phyloP scores from a whole-genome alignment of 2,888 invertebrate genomes.

The Unio pictorum region DNA sequence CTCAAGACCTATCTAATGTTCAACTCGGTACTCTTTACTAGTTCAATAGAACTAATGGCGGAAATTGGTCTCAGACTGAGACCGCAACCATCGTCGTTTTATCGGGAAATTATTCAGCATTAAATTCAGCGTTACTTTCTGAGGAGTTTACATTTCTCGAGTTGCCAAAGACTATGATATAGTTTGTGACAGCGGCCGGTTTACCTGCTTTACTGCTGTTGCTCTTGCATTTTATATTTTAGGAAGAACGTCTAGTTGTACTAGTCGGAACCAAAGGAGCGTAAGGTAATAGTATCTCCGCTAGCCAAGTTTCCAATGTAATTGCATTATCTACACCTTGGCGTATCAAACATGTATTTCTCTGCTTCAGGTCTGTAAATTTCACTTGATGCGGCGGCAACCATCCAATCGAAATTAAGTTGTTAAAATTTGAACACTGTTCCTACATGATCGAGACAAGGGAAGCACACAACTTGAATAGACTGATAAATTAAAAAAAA shows the following conservation, averaged over 20 bases:
- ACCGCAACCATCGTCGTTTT: conserved; percentile 21
- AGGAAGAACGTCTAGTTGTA: conserved; percentile 6
- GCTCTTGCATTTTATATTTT: conserved; percentile 8
- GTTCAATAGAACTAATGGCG: conserved; percentile 11
- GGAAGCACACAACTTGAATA: too few relatives aligned
- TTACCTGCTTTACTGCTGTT: conserved; percentile 7
- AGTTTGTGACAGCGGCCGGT: conserved; percentile 13
- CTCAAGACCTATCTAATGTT: conserved; percentile 10
- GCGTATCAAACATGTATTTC: too few relatives aligned
- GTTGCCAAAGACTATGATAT: conserved; percentile 19
- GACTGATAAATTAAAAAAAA: too few relatives aligned
- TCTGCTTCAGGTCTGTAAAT: too few relatives aligned
- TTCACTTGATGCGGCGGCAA: too few relatives aligned
- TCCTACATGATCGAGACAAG: too few relatives aligned
- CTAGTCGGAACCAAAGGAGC: neutral
- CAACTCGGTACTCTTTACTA: conserved; percentile 17
- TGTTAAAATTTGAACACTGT: too few relatives aligned
- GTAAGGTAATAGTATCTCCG: too few relatives aligned
- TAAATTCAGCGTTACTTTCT: conserved; percentile 7
- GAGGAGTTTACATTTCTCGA: conserved; percentile 11
- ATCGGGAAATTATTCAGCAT: conserved; percentile 10
- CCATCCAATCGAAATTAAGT: too few relatives aligned
- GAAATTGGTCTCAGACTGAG: conserved; percentile 8
- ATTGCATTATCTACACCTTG: too few relatives aligned
- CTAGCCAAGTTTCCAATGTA: too few relatives aligned